Evolutionary conservation across 2,888 invertebrate species (phyloP).

Genomic region (Rhorus exstirpatorius): DNA sequence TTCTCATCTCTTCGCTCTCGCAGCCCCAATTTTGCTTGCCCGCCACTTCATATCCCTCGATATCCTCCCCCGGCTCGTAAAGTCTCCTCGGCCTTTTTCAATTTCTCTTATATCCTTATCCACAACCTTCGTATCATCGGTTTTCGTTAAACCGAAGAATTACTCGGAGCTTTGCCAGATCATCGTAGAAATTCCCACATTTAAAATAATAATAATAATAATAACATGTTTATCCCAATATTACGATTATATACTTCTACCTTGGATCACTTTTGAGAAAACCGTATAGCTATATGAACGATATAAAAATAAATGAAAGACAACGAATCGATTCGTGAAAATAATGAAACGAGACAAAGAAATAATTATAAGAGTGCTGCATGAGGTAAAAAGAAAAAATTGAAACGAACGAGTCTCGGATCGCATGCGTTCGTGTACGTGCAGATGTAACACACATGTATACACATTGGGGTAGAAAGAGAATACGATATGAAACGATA

Average conservation of each 20-base stretch:
- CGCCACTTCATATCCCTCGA: slow-evolving; percentile 49
- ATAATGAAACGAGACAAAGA: background rate
- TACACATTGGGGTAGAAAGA: slow-evolving; percentile 22
- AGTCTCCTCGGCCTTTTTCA: slow-evolving; percentile 62
- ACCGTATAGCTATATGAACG: too few relatives aligned
- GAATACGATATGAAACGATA: slow-evolving; percentile 38
- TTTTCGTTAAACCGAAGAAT: slow-evolving; percentile 64
- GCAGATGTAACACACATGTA: background rate
- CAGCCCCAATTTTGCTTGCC: slow-evolving; percentile 43
- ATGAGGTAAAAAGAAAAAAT: slow-evolving; percentile 15
- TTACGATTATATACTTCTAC: too few relatives aligned
- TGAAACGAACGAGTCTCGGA: background rate
- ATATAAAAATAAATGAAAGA: too few relatives aligned
- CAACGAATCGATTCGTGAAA: background rate
- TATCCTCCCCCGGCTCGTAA: slow-evolving; percentile 32
- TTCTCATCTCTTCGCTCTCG: slow-evolving; percentile 41
- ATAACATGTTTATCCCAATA: too few relatives aligned
- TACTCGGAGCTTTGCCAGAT: slow-evolving; percentile 43
- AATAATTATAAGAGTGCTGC: too few relatives aligned
- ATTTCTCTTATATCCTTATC: slow-evolving; percentile 63
- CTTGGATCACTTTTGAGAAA: too few relatives aligned
- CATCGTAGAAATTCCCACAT: background rate
- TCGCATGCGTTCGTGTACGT: background rate
- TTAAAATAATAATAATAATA: background rate
- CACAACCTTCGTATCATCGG: slow-evolving; percentile 61